These are phyloP conservation scores for Lepeophtheirus nordmannii DNA, from an alignment of 2,888 invertebrate genomes.

Conservation along the genomic window DNA sequence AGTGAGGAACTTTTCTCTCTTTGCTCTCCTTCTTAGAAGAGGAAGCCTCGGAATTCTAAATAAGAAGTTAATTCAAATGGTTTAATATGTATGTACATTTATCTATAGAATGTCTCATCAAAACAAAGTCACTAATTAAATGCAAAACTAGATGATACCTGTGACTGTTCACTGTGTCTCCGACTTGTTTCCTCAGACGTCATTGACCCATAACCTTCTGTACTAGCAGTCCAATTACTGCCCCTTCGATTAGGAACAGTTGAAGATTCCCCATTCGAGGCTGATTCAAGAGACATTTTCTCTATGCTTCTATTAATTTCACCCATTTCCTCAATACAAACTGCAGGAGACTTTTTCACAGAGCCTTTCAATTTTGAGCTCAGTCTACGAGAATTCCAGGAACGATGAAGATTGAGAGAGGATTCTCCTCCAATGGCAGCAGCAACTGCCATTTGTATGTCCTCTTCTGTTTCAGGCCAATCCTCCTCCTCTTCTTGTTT, in stretches of 20 bases:
- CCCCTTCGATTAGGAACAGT: constrained; percentile 3
- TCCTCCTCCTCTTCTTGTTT: constrained; percentile 30
- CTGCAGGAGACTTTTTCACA: neutral
- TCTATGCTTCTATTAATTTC: constrained; percentile 24
- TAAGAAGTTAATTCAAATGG: neutral
- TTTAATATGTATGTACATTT: too few species aligned
- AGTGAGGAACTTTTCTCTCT: neutral
- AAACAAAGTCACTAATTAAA: too few species aligned
- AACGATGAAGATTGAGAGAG: neutral
- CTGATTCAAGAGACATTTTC: constrained; percentile 14
- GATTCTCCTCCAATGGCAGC: constrained; percentile 20
- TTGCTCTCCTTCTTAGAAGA: neutral
- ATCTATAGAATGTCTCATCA: too few species aligned
- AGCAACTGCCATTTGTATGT: constrained; percentile 26
- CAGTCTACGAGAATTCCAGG: neutral
- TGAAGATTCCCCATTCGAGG: neutral
- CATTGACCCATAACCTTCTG: constrained; percentile 24
- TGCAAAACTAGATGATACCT: neutral
- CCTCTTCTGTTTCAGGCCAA: constrained; percentile 30
- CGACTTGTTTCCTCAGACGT: constrained; percentile 17
- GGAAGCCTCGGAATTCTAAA: neutral
- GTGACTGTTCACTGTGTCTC: constrained; percentile 20
- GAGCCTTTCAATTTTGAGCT: neutral
- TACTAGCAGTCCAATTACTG: constrained; percentile 22
- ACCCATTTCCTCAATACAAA: neutral